Percentiles rank a stretch among this genome's conserved stretches.
Conservation (phyloP, 1,140 invertebrate species). For the Schlechtendalia chinensis region DNA sequence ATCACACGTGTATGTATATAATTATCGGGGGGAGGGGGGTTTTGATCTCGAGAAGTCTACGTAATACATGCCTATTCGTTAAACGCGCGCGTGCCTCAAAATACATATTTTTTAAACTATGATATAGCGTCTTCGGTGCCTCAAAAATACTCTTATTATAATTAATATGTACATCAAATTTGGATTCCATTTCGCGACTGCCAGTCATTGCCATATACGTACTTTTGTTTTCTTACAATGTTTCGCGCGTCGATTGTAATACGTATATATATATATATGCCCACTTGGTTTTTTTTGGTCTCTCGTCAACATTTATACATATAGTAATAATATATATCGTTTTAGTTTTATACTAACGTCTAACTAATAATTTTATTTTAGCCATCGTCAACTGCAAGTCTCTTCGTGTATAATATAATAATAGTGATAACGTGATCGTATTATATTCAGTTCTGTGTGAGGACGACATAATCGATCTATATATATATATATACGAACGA, state of each 20-base stretch:
- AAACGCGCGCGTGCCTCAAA: neutral
- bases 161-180: too few relatives aligned
- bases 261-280: neutral
- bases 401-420: too few relatives aligned
- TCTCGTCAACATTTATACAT: neutral
- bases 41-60: neutral
- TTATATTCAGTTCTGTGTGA: too few relatives aligned
- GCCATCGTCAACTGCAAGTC: too few relatives aligned
- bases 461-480: too few relatives aligned
- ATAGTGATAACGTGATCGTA: too few relatives aligned
- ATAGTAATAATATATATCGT: conserved; percentile 3
- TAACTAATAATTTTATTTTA: neutral
- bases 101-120: neutral
- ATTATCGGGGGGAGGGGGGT: too few relatives aligned
- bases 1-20: neutral
- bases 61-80: too few relatives aligned
- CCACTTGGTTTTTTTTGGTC: neutral
- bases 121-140: neutral
- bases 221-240: neutral
- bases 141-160: neutral
- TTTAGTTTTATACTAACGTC: neutral
- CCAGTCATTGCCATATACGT: conserved; percentile 1
- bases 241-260: neutral
- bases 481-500: neutral
- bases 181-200: conserved; percentile 25